Base-by-base conservation (phyloP, 2,888 invertebrate species). In the Pachydiplax longipennis region DNA sequence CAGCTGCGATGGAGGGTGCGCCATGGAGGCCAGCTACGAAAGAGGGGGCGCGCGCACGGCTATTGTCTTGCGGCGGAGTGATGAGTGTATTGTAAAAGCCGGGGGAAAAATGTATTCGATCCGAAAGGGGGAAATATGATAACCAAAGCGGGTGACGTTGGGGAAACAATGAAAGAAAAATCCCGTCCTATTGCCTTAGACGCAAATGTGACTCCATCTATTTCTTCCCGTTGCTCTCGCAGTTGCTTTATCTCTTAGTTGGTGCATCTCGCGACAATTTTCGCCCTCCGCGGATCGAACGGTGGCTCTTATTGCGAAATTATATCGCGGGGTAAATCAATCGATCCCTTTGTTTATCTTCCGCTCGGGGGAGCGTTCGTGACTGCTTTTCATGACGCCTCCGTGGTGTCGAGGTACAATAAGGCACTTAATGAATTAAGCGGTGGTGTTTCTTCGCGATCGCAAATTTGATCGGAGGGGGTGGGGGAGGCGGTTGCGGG, bases 1-100 rank as follows among this genome's bases (percentile, higher is more conserved):
- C 87, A 87, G 87, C 87, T 87, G 87, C 61, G 35, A 35, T 10
- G 58, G 53, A 58, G 83, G 58, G 83, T 35, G 83, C 53, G 58
- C 82, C 6, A 58, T 53, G 83, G 25, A 48, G 82, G 37, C 81
- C 35, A 40, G 37, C 81, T 15, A 37, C 31, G 31, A 37, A 80
- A 35, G 44, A 44, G 53, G 53, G 82, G 83, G 31, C 83, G 53
- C 48, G 82, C 82, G 82, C 48, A 53, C 48, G 82, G 82, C 53
- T 31, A 83, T 83, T 83, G 83, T 83, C 83, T 83, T 83, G 83
- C 83, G 83, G 58, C 83, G 35, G 83, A 58, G 58, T 83, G 83
- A 83, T 83, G 83, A 83, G 83, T 35, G 83, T 53, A 83, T 83
- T 83, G 83, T 83, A 53, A 83, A 58, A 31, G 53, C 31, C 25